Evolutionary conservation across 2,797 vertebrate species (phyloP), one percentile per base, ranked within the genome.

Genomic region (Columba guinea): DNA sequence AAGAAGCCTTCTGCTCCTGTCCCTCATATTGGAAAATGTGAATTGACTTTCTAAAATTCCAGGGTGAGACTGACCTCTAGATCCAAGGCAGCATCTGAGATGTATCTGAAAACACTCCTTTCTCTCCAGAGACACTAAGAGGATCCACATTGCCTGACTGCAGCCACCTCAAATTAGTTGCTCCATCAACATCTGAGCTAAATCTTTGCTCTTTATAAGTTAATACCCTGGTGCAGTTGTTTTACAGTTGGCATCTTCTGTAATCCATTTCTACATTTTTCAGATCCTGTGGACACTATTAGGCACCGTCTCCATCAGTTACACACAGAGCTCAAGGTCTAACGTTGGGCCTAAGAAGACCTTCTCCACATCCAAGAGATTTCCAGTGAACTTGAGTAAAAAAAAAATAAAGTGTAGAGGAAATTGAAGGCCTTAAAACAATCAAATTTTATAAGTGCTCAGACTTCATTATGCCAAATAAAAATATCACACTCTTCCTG

Each of bases 341-440:
- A 80, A 37, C 35, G 49, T 0, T 13, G 26, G 34, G 49, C 53
- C 67, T 62, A n/a, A n/a, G 27, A 67, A 89, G 22, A 78, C 77
- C n/a, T 49, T 68, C 10, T 35, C 86, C 22, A 68, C 35, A 51
- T 0, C 5, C 23, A 82, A 58, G 30, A 70, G 34, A 82, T 64
- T 76, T 69, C 48, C 63, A 73, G 28, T 35, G 46, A 87, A 89
- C 3, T 46, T 76, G 64, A 74, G 48, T 88, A 37, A 80, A 67
- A 26, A 48, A 34, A 74, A 78, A 75, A 63, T 11, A 8, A 76
- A 73, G 5, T 2, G 5, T 51, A 56, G 34, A 67, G 17, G 17
- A 94, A 95, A 91, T 79, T 46, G 73, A 86, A 87, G 46, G 24
- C 68, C 37, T 94, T 77, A 74, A 94, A 90, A 56, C n/a, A 89